Conservation (phyloP, 2,888 invertebrate species). For the Eristalinus aeneus region DNA sequence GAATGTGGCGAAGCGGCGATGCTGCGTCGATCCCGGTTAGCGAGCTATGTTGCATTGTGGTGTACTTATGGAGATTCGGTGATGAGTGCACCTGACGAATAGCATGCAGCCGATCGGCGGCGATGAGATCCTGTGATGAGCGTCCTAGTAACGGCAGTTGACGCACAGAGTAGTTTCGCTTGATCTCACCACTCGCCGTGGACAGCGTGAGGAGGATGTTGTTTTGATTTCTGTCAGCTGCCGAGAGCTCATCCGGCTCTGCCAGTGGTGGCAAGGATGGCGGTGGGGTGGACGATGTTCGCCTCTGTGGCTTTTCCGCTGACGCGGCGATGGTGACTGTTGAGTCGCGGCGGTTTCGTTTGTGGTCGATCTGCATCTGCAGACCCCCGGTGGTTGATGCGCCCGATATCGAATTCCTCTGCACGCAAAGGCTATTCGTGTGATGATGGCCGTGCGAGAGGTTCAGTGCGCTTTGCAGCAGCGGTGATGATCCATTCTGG, state of each 20-base stretch:
- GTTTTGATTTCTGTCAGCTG: conserved; percentile 76
- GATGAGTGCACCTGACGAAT: conserved; percentile 80
- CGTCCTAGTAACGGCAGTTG: conserved; percentile 78
- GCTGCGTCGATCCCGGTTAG: conserved; percentile 72
- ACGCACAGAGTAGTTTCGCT: conserved; percentile 79
- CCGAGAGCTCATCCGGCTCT: conserved; percentile 54
- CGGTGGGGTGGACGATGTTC: conserved; percentile 50
- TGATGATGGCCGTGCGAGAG: conserved; percentile 75
- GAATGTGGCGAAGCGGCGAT: conserved; percentile 74
- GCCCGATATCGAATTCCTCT: conserved; percentile 78
- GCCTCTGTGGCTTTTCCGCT: conserved; percentile 48
- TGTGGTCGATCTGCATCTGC: conserved; percentile 79
- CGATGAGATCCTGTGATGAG: conserved; percentile 78
- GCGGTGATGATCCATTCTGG: conserved; percentile 80
- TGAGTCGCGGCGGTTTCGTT: conserved; percentile 77
- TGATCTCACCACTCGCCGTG: conserved; percentile 79
- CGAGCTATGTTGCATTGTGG: conserved; percentile 73
- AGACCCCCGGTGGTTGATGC: conserved; percentile 78
- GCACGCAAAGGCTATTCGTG: conserved; percentile 76
- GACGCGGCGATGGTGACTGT: conserved; percentile 73
- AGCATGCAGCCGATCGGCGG: conserved; percentile 74
- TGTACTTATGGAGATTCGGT: conserved; percentile 79
- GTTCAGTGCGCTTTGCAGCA: conserved; percentile 80
- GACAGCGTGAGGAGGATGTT: conserved; percentile 78
- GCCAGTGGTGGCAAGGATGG: conserved; percentile 35